Base-by-base conservation (phyloP, 2,113 vertebrate species). In the Callipepla squamata region DNA sequence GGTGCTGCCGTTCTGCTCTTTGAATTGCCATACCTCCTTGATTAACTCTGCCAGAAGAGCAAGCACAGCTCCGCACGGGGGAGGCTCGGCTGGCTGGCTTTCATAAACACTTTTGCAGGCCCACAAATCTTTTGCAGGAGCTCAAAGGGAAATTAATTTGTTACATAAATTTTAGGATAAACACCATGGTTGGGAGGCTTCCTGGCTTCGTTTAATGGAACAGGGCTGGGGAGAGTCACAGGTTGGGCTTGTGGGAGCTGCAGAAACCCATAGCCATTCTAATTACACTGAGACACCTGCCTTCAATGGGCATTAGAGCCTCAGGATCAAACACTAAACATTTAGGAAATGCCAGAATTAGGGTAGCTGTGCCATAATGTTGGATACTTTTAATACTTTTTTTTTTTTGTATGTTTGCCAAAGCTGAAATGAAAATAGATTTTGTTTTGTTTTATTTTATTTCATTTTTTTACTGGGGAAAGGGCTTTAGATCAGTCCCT, bases 131-230 rank as follows among this genome's bases (percentile, higher is more conserved):
- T 69, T 70, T 9, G 4, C 57, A 2, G 2, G 40, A 70, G 89
- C 80, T 83, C 73, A 51, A 89, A 79, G 51, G 72, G 73, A 72
- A 86, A 79, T 83, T 79, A 82, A 86, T 89, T 89, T 66, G 85
- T 86, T 62, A 36, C 67, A 70, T 88, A 93, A 93, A 85, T 91
- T 76, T 75, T 12, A 9, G 76, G 80, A 70, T 38, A 89, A 91
- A 40, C 0, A 1, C 45, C n/a, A 19, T 2, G 16, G 32, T 67
- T 66, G 76, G 80, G 77, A 82, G 81, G 42, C 62, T 79, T 89
- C 81, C 62, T 86, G 48, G 11, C 77, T 53, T 80, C 5, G 0
- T 61, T 67, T 80, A 32, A 34, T 26, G 55, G 67, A 77, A 51
- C 25, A 3, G 32, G 34, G 11, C 28, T 70, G 20, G 32, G 57